These are phyloP conservation scores for Platorchestia sp. DNA, from an alignment of 1,140 invertebrate species.

Conservation along the genomic window DNA sequence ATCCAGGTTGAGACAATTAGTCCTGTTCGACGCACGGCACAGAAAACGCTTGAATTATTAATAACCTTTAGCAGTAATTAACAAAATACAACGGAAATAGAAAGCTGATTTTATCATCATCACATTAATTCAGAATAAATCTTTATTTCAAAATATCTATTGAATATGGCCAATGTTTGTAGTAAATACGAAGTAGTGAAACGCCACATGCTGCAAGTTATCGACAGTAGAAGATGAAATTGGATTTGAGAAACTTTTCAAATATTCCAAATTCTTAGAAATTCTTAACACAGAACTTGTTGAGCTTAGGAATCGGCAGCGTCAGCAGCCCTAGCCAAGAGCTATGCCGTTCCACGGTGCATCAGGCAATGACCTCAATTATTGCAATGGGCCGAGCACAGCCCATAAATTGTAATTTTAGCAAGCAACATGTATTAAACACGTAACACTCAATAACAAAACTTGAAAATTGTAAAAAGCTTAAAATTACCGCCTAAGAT, in stretches of 20 bases:
- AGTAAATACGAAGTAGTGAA: neutral
- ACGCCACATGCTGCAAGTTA: neutral
- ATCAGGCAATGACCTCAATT: neutral
- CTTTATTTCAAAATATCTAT: neutral
- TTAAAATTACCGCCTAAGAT: too few relatives aligned
- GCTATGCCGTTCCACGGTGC: neutral
- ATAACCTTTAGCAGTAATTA: neutral
- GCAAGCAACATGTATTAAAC: too few relatives aligned
- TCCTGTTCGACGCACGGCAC: too few relatives aligned
- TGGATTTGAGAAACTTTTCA: neutral
- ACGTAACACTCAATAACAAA: too few relatives aligned
- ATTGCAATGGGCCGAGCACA: neutral
- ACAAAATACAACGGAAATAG: neutral
- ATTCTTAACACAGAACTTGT: too few relatives aligned
- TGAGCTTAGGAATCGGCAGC: too few relatives aligned
- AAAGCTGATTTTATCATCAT: neutral
- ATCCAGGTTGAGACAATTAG: too few relatives aligned
- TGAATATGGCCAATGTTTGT: neutral
- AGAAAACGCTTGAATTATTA: neutral
- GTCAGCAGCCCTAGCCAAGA: neutral
- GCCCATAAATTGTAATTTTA: neutral
- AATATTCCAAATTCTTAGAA: neutral
- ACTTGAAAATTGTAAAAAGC: too few relatives aligned
- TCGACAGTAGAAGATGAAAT: neutral
- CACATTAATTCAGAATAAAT: neutral